These are phyloP conservation scores for Paramisgurnus dabryanus DNA, from an alignment of 2,113 vertebrate species.

Conservation along the genomic window DNA sequence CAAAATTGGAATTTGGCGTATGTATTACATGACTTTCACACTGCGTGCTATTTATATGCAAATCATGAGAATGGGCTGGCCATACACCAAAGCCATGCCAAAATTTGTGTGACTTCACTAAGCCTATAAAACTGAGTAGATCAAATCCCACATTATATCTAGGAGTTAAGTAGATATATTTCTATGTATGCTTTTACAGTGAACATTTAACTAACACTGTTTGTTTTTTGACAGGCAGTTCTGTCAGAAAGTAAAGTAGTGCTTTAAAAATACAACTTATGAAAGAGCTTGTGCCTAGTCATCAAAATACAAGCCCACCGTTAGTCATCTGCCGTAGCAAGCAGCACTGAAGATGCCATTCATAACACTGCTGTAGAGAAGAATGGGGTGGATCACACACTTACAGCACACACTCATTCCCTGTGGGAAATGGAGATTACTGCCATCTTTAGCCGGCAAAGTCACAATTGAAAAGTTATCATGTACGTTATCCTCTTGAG, in stretches of 20 bases:
- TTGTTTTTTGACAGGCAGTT: background rate
- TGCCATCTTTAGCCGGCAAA: background rate
- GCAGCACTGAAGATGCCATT: slow-evolving; percentile 10
- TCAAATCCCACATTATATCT: background rate
- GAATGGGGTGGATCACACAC: background rate
- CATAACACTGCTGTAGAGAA: background rate
- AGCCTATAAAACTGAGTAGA: background rate
- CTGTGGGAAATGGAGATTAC: slow-evolving; percentile 14
- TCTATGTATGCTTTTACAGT: background rate
- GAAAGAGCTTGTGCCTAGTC: slow-evolving; percentile 17
- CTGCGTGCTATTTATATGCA: too few relatives aligned
- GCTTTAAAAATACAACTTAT: background rate
- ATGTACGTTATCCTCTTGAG: background rate
- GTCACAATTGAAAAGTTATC: background rate
- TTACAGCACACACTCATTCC: background rate
- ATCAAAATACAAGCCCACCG: slow-evolving; percentile 34
- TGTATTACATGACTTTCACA: too few relatives aligned
- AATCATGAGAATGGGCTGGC: background rate
- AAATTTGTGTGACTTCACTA: background rate
- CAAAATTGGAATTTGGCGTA: too few relatives aligned
- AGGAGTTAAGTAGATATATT: background rate
- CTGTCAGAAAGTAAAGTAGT: background rate
- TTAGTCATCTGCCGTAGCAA: background rate
- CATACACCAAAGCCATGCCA: background rate
- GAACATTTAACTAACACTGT: background rate